These are phyloP conservation scores for Tyrophagus putrescentiae DNA, from an alignment of 1,140 invertebrate species.

Conservation along the genomic window DNA sequence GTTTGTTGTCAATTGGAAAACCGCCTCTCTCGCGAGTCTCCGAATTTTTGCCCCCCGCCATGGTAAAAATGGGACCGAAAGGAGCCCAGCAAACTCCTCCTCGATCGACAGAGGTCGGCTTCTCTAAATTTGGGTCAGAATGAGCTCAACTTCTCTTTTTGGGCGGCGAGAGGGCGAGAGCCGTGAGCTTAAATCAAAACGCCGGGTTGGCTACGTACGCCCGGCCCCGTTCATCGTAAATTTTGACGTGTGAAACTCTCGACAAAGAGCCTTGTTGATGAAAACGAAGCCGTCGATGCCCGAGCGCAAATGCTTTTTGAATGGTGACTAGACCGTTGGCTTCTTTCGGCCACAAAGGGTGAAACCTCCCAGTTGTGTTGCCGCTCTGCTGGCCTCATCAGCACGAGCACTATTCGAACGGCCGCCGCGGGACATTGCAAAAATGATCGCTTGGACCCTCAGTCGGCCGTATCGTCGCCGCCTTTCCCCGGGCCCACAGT, in stretches of 20 bases:
- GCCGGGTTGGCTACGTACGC: constrained; percentile 5
- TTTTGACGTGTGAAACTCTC: constrained; percentile 1
- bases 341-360: background rate
- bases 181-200: constrained; percentile 5
- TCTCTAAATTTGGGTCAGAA: constrained; percentile 2
- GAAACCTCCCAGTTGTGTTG: constrained; percentile 8
- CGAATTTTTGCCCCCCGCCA: constrained; percentile 10
- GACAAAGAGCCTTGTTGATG: constrained; percentile 8
- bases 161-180: background rate
- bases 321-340: constrained; percentile 1
- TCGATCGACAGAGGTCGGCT: constrained; percentile 14
- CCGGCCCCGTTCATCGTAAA: constrained; percentile 6
- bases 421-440: background rate
- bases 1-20: constrained; percentile 8
- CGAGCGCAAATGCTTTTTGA: background rate
- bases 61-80: constrained; percentile 2
- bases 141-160: constrained; percentile 5
- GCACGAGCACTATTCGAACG: constrained; percentile 1
- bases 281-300: constrained; percentile 1
- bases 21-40: background rate
- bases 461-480: background rate
- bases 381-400: background rate
- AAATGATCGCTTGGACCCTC: background rate
- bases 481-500: background rate
- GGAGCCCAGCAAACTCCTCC: constrained; percentile 3